These are phyloP conservation scores for Platyscapa corneri DNA, from an alignment of 1,140 invertebrate species.

Conservation along the genomic window DNA sequence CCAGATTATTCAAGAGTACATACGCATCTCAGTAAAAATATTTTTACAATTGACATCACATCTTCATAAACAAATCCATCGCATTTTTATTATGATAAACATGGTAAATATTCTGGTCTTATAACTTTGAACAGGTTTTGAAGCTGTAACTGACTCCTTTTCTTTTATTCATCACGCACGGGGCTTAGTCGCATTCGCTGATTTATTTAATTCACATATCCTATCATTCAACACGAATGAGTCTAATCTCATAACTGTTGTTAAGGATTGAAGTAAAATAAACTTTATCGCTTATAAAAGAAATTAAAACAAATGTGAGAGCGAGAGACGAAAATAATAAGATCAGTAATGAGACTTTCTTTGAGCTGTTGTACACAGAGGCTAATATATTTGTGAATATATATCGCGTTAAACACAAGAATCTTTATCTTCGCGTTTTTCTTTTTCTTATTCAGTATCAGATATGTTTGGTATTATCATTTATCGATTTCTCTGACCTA, in stretches of 20 bases:
- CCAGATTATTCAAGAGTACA: slow-evolving; percentile 7
- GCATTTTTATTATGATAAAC: slow-evolving; percentile 9
- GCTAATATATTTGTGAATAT: neutral
- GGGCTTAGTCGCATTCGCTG: slow-evolving; percentile 14
- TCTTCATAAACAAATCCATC: neutral
- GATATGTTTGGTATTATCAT: neutral
- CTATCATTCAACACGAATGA: neutral
- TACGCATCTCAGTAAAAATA: neutral
- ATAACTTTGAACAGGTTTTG: neutral
- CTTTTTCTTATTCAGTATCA: neutral
- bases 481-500: neutral
- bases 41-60: slow-evolving; percentile 1
- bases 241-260: neutral
- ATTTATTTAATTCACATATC: slow-evolving; percentile 29
- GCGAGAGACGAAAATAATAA: neutral
- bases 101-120: neutral
- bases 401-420: neutral
- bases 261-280: slow-evolving; percentile 8
- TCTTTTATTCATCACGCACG: neutral
- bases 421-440: neutral
- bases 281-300: neutral
- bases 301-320: slow-evolving; percentile 3
- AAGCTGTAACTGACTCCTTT: slow-evolving; percentile 8
- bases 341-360: neutral
- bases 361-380: neutral